Base-by-base conservation (phyloP, 2,888 invertebrate species). In the Callosobruchus maculatus region DNA sequence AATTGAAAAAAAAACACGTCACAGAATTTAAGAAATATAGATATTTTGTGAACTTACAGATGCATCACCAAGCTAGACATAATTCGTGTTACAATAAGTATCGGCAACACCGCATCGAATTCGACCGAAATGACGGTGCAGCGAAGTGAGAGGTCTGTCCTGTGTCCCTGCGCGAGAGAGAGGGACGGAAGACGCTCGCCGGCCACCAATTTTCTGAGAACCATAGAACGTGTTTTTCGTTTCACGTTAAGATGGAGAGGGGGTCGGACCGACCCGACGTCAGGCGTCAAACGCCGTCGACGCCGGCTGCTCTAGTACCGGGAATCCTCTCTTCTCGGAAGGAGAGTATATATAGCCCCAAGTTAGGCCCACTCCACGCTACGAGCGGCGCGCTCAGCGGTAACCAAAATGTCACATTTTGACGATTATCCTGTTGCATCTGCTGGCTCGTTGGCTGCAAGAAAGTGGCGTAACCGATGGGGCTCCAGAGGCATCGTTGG, bases 291-390 rank as follows among this genome's bases (percentile, higher is more conserved):
- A 7, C 26, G 26, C 7, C 49, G 13, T 49, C 49, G 49, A 18
- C 49, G 49, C 18, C 49, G 49, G 13, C 49, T 49, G 49, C 49
- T 49, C 49, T 83, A 83, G 83, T 86, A 85, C 86, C 84, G 85
- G 85, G 86, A 86, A 86, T 84, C 84, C 83, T 83, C 82, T 79
- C 79, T 86, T 86, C 85, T 83, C 76, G 82, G 85, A 85, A 85
- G 49, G 49, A 49, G 49, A 13, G 49, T 49, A 49, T 49, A 49
- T 49, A 49, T 49, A 78, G 76, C 75, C 73, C 75, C 75, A 69
- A 74, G 75, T 78, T 77, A 75, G 78, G 76, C 78, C 78, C 78
- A 78, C 78, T 76, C 3, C 49, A 75, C 72, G 70, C 3, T 18
- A 75, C 72, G 70, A 76, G 72, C 74, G 71, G 74, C 76, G 68